Conservation (phyloP, 1,140 invertebrate species). For the Sesamia nonagrioides region DNA sequence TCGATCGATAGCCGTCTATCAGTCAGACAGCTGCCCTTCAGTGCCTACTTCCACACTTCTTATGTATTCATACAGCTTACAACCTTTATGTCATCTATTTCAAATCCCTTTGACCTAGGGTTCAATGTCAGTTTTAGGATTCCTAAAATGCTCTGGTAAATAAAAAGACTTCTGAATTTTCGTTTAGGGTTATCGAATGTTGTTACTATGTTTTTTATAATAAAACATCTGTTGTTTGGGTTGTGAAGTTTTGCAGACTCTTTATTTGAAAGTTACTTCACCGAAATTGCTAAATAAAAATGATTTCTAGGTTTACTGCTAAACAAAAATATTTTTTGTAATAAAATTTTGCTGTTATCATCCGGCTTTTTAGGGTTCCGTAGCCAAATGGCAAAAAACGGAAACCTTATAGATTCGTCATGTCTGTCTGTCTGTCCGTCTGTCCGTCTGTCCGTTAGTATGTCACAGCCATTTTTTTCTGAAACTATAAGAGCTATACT, state of each 20-base stretch:
- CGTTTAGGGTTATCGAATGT: conserved; percentile 14
- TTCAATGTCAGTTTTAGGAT: conserved; percentile 8
- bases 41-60: background rate
- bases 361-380: no score
- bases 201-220: conserved; percentile 6
- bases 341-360: background rate
- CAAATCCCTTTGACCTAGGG: conserved; percentile 43
- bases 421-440: no score
- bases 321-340: background rate
- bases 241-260: conserved; percentile 7
- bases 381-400: no score
- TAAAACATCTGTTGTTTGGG: conserved; percentile 10
- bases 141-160: conserved; percentile 14
- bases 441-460: no score
- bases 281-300: background rate
- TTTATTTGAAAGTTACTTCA: background rate
- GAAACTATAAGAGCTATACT: no score
- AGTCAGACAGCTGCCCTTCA: background rate
- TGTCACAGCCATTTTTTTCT: no score
- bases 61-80: conserved; percentile 46
- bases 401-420: no score
- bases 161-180: background rate
- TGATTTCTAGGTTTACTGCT: background rate
- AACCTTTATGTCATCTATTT: conserved; percentile 41
- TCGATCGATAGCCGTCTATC: conserved; percentile 1